phyloP scores from a whole-genome alignment of 2,888 invertebrate species.

The Meta bourneti region DNA sequence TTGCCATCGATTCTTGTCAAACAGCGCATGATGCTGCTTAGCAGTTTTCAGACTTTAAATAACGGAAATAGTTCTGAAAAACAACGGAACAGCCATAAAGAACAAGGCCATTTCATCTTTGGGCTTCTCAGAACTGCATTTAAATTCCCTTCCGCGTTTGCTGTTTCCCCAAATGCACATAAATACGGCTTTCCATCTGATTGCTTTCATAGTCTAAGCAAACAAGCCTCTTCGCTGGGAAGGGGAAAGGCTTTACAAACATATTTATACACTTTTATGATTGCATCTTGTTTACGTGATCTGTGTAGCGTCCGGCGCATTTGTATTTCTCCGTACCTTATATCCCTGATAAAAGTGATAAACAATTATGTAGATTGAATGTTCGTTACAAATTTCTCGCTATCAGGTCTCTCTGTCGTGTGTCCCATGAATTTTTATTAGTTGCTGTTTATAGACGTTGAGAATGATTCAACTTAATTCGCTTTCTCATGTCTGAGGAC shows the following conservation, averaged over 20 bases:
- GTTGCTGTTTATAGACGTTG: too few relatives aligned
- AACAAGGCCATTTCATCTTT: too few relatives aligned
- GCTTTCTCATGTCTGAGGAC: too few relatives aligned
- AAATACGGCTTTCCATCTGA: conserved; percentile 32
- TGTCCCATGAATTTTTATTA: too few relatives aligned
- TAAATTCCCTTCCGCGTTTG: conserved; percentile 19
- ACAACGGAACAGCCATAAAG: too few relatives aligned
- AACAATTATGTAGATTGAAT: conserved; percentile 1
- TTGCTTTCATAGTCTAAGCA: conserved; percentile 13
- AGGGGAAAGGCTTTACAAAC: background rate
- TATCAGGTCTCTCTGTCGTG: background rate
- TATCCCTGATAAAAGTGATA: background rate
- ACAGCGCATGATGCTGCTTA: too few relatives aligned
- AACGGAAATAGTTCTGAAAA: too few relatives aligned
- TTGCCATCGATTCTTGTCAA: too few relatives aligned
- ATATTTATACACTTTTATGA: conserved; percentile 30
- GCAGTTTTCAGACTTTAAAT: too few relatives aligned
- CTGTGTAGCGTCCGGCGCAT: background rate
- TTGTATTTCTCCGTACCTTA: background rate
- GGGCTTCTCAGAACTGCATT: background rate
- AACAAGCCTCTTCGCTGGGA: background rate
- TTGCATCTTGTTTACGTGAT: conserved; percentile 5
- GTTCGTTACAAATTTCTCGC: background rate
- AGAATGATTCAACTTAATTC: too few relatives aligned
- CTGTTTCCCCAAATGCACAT: conserved; percentile 16